Conservation (phyloP, 1,140 invertebrate species). For the Antheraea pernyi region DNA sequence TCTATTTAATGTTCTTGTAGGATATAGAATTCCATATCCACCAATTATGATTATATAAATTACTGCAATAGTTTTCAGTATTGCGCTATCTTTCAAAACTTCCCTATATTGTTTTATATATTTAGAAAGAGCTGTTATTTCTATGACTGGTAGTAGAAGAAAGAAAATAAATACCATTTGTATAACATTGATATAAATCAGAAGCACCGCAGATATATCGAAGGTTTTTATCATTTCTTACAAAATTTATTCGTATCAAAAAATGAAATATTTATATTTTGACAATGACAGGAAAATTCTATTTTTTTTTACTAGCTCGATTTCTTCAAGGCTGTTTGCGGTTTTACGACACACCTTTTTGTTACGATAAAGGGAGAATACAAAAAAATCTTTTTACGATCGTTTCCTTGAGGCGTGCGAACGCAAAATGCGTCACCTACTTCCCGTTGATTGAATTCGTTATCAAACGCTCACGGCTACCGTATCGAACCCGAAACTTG, state of each 20-base stretch:
- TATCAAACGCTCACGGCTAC: conserved; percentile 43
- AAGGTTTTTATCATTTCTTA: conserved; percentile 20
- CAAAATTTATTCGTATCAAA: background rate
- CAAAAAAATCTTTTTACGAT: conserved; percentile 24
- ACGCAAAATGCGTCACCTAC: conserved; percentile 30
- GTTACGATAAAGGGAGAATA: conserved; percentile 9
- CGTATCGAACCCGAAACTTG: conserved; percentile 43
- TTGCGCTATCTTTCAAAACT: conserved; percentile 17
- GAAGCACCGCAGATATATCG: conserved; percentile 33
- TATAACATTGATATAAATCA: conserved; percentile 36
- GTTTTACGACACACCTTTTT: conserved; percentile 11
- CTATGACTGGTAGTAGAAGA: conserved; percentile 42
- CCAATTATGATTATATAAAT: conserved; percentile 33
- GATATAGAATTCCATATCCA: conserved; percentile 39
- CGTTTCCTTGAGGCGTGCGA: conserved; percentile 19
- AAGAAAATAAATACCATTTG: conserved; percentile 48
- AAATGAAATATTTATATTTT: background rate
- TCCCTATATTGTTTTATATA: conserved; percentile 31
- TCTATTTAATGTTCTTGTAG: conserved; percentile 37
- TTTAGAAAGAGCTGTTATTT: conserved; percentile 42
- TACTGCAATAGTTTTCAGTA: conserved; percentile 13
- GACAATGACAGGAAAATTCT: background rate
- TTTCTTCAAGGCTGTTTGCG: background rate
- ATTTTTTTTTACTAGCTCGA: background rate
- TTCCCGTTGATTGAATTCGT: conserved; percentile 50